These are phyloP conservation scores for Drosophila grimshawi DNA, from an alignment of 1,140 invertebrate species.

Conservation along the genomic window DNA sequence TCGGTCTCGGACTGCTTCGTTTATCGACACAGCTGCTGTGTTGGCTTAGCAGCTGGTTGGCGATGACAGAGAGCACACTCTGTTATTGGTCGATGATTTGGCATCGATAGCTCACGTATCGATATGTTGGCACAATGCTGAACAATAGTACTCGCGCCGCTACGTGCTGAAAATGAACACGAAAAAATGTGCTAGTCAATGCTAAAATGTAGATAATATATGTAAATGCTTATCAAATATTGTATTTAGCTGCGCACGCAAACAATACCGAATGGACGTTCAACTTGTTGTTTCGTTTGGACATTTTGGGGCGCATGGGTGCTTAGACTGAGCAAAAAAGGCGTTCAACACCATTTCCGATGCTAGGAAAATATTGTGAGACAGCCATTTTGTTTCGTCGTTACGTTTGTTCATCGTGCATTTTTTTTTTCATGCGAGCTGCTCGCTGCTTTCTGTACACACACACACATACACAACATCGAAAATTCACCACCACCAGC, in stretches of 20 bases:
- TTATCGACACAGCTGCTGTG: conserved; percentile 28
- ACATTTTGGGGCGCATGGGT: conserved; percentile 15
- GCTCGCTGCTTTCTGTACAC: conserved; percentile 40
- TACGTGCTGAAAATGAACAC: conserved; percentile 51
- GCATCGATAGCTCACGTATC: conserved; percentile 25
- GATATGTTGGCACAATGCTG: not conserved
- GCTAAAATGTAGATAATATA: conserved; percentile 52
- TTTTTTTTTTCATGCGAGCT: conserved; percentile 53
- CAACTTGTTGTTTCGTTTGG: conserved; percentile 7
- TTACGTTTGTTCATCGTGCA: conserved; percentile 53
- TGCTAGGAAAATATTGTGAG: conserved; percentile 47
- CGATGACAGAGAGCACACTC: conserved; percentile 4
- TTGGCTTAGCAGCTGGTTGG: conserved; percentile 31
- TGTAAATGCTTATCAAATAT: conserved; percentile 41
- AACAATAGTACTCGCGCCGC: conserved; percentile 41
- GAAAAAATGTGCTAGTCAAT: conserved; percentile 59
- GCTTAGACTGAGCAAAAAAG: conserved; percentile 14
- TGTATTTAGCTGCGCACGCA: conserved; percentile 27
- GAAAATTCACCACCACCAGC: conserved; percentile 49
- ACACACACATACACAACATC: conserved; percentile 28
- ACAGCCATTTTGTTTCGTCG: conserved; percentile 60
- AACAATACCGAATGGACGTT: conserved; percentile 31
- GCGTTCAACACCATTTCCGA: conserved; percentile 26
- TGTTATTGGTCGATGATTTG: not conserved
- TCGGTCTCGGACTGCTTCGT: conserved; percentile 14